Evolutionary conservation across 2,797 vertebrate genomes (phyloP), one percentile per base, ranked within the genome.

Genomic region (Stomatorhinus walkeri): DNA sequence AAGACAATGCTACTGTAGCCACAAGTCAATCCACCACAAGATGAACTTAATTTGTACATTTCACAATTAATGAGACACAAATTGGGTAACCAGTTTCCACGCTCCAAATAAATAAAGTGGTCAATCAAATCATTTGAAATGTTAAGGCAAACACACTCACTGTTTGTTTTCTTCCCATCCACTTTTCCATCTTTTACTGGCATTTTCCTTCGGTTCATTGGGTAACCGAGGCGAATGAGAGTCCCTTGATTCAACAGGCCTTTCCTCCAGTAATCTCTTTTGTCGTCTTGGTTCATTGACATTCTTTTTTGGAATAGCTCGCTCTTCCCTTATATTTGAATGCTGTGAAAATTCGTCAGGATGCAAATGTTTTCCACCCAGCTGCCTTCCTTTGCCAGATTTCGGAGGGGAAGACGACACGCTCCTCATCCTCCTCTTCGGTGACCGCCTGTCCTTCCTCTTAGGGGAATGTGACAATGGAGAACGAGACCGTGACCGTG

Each of bases 81-180:
- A 46, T 46, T 22, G 6, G 32, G 0, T 79, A 43, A 79, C 19
- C 7, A 48, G 28, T 24, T 9, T 28, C 22, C 4, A 28, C 19
- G 6, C 14, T 36, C 3, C 93, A 85, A 12, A 22, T 28, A n/a
- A 12, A n/a, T 46, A 59, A 36, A 7, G 1, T 14, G 84, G 49
- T 79, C 8, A 3, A 43, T 46, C 40, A 43, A 43, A 81, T 46
- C 76, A 87, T 5, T 14, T 59, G 56, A 59, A 59, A 61, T 61
- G 56, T 61, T 12, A 28, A n/a, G 85, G 56, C 12, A 72, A 52
- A 14, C 49, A 84, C 88, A 94, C 96, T 96, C 95, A 99, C 98
- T 95, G 96, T 94, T 99, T 99, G 92, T 93, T 98, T 93, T 98
- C 98, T 93, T 98, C 98, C 98, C 98, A 99, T 93, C 97, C 97